These are phyloP conservation scores for Austrolebias charrua DNA, from an alignment of 2,797 vertebrate species.

Conservation along the genomic window DNA sequence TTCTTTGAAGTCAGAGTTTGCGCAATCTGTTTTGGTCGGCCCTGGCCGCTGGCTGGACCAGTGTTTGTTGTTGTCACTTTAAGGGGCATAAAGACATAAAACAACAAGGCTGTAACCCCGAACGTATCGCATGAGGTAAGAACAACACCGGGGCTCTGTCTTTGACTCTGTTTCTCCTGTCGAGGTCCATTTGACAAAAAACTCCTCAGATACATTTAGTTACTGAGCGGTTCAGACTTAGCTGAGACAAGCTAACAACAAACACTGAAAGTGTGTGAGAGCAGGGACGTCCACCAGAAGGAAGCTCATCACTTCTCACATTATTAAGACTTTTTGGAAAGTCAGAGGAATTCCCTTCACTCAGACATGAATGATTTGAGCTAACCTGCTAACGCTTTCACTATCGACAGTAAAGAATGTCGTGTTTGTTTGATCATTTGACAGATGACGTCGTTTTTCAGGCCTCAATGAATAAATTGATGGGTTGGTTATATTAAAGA, in stretches of 20 bases:
- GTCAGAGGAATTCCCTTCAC: neutral
- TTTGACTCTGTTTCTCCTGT: neutral
- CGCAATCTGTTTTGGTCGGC: slow-evolving; percentile 71
- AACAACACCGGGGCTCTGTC: neutral
- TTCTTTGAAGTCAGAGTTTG: slow-evolving; percentile 56
- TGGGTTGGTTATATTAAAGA: neutral
- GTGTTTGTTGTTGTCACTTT: slow-evolving; percentile 62
- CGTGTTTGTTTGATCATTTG: neutral
- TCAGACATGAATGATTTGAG: slow-evolving; percentile 6
- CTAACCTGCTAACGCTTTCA: slow-evolving; percentile 46
- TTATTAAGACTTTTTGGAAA: neutral
- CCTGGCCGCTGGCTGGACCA: slow-evolving; percentile 46
- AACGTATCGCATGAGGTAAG: slow-evolving; percentile 74
- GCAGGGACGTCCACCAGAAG: neutral
- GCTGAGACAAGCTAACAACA: slow-evolving; percentile 37
- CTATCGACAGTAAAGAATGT: neutral
- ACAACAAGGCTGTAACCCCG: slow-evolving; percentile 23
- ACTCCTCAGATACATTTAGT: slow-evolving; percentile 42
- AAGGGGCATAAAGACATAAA: slow-evolving; percentile 26
- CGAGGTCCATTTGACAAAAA: slow-evolving; percentile 19
- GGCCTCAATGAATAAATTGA: neutral
- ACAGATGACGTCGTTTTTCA: neutral
- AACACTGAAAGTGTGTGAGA: slow-evolving; percentile 20
- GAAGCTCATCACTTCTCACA: neutral
- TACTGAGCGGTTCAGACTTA: slow-evolving; percentile 37